Evolutionary conservation across 2,113 vertebrate genomes (phyloP).

Genomic region (Heliornis fulica): DNA sequence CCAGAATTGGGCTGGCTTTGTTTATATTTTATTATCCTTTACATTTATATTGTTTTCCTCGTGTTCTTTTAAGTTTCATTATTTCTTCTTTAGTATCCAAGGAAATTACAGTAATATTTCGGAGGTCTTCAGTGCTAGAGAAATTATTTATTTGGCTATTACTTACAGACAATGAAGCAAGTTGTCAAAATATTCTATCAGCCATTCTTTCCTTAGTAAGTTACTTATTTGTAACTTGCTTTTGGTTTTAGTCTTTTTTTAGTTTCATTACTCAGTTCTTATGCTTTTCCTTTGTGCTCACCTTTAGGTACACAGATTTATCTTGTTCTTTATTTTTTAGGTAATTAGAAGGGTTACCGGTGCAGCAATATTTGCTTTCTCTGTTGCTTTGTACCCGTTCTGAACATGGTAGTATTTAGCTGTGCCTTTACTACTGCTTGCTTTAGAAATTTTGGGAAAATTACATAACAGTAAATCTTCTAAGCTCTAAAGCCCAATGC

Average conservation of each 20-base stretch:
- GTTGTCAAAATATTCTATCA: background rate
- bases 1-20: background rate
- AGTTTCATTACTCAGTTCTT: background rate
- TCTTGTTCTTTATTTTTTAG: background rate
- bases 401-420: background rate
- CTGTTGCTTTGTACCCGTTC: background rate
- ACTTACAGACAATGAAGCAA: background rate
- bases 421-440: background rate
- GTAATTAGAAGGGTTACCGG: background rate
- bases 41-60: background rate
- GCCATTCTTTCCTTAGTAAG: background rate
- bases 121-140: accelerated
- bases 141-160: background rate
- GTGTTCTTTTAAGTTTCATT: background rate
- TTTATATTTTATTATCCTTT: background rate
- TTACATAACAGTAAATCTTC: background rate
- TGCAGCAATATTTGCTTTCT: background rate
- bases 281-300: background rate
- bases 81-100: background rate
- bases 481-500: background rate
- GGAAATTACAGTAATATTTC: too few species aligned
- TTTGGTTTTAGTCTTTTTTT: background rate
- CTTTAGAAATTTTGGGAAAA: background rate
- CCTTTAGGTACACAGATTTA: background rate
- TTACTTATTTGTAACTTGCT: background rate